Conservation (phyloP, 2,113 vertebrate species). For the Gasterosteus nipponicus region DNA sequence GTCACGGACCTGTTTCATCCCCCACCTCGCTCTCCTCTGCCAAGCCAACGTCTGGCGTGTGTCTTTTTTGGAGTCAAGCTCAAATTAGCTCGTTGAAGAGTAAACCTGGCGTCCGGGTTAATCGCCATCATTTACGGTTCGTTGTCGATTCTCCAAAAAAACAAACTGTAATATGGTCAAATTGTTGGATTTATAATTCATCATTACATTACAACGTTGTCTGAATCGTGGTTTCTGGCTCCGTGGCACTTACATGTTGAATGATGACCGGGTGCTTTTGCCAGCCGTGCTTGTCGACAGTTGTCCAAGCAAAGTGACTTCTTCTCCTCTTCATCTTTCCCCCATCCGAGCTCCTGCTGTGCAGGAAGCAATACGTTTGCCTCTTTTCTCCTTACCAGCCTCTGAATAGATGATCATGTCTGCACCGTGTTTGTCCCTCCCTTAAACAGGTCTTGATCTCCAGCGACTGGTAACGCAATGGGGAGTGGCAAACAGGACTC, state of each 20-base stretch:
- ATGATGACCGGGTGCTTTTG: too few relatives aligned
- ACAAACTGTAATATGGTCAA: too few relatives aligned
- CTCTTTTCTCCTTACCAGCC: slow-evolving; percentile 14
- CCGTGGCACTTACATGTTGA: too few relatives aligned
- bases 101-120: too few relatives aligned
- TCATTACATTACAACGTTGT: too few relatives aligned
- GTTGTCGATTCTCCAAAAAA: too few relatives aligned
- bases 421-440: slow-evolving; percentile 39
- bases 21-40: neutral
- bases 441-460: slow-evolving; percentile 37
- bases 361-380: neutral
- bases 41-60: neutral
- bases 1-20: slow-evolving; percentile 37
- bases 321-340: slow-evolving; percentile 18
- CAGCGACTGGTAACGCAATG: slow-evolving; percentile 20
- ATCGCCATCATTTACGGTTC: too few relatives aligned
- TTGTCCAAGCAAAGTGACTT: slow-evolving; percentile 20
- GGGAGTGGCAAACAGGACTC: slow-evolving; percentile 37
- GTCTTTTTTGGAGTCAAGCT: neutral
- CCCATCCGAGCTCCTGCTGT: slow-evolving; percentile 25
- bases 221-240: too few relatives aligned
- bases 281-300: neutral
- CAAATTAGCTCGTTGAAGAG: neutral
- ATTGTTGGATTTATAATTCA: too few relatives aligned
- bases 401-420: neutral